Evolutionary conservation across 2,888 invertebrate genomes (phyloP).

Genomic region (Anaspis maculata): DNA sequence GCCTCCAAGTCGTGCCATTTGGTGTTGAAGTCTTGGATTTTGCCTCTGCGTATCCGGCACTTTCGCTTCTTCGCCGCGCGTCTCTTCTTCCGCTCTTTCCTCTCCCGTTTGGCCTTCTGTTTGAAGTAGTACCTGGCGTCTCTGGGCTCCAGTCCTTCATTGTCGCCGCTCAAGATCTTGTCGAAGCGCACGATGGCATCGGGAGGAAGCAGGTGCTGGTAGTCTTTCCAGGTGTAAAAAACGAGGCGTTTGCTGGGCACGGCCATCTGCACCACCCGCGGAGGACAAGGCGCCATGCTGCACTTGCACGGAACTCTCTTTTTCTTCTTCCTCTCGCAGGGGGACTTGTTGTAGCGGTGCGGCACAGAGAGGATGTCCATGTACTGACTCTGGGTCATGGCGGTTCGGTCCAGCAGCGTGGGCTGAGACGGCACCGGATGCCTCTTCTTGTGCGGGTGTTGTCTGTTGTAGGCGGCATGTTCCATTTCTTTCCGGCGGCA

Average conservation of each 20-base stretch:
- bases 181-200: slow-evolving; percentile 28
- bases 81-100: slow-evolving; percentile 17
- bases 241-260: slow-evolving; percentile 29
- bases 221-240: slow-evolving; percentile 29
- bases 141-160: slow-evolving; percentile 29
- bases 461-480: slow-evolving; percentile 8
- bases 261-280: slow-evolving; percentile 30
- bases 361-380: slow-evolving; percentile 27
- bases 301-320: slow-evolving; percentile 13
- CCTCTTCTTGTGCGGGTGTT: not conserved
- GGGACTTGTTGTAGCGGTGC: not conserved
- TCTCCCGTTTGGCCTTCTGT: slow-evolving; percentile 23
- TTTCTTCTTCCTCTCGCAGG: slow-evolving; percentile 6
- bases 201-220: slow-evolving; percentile 21
- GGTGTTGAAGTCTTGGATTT: slow-evolving; percentile 13
- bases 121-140: slow-evolving; percentile 33
- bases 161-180: slow-evolving; percentile 29
- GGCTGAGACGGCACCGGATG: slow-evolving; percentile 1
- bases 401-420: slow-evolving; percentile 11
- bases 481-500: slow-evolving; percentile 15
- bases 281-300: slow-evolving; percentile 28
- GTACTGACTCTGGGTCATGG: slow-evolving; percentile 26
- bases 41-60: slow-evolving; percentile 13
- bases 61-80: slow-evolving; percentile 17
- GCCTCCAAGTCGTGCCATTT: slow-evolving; percentile 20